Evolutionary conservation across 2,113 vertebrate genomes (phyloP), one percentile per base, ranked within the genome.

Genomic region (Coryphaenoides rupestris): DNA sequence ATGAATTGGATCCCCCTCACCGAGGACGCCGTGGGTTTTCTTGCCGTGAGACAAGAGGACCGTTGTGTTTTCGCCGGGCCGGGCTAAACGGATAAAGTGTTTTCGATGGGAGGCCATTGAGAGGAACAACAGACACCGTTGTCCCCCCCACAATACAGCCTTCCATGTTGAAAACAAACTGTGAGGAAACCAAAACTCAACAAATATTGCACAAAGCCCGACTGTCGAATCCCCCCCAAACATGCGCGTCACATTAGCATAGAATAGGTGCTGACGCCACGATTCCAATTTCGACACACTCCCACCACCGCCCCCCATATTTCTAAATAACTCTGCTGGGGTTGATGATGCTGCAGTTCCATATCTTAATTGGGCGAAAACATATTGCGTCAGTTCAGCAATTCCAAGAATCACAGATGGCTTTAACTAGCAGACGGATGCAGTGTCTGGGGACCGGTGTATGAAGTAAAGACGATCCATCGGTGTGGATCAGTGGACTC

Each of bases 381-480:
- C 33, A 62, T 59, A 72, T 68, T 40, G 63, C 2, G 47, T 16
- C 17, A 23, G n/a, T n/a, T 57, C 65, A 58, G 24, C 54, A 46
- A 58, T 21, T n/a, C 19, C 21, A 33, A 60, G 49, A n/a, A n/a
- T n/a, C 49, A 54, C 7, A 55, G 64, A 40, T 40, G 33, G 69
- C 74, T 56, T n/a, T 24, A 7, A 75, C 79, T 55, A 73, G 65
- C 52, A 1, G 14, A 40, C 9, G 33, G 74, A 76, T 53, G 66
- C 9, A 60, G 58, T 64, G 68, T 7, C 33, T 40, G 33, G 33
- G 57, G 55, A 19, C 65, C 55, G 61, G 64, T 17, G 66, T n/a
- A n/a, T n/a, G 79, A 80, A 78, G 74, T 54, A 56, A 75, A 81
- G 54, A 75, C 68, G n/a, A n/a, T 46, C 62, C 66, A 81, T 84